Conservation (phyloP, 2,888 invertebrate genomes). For the Agriotes lineatus region DNA sequence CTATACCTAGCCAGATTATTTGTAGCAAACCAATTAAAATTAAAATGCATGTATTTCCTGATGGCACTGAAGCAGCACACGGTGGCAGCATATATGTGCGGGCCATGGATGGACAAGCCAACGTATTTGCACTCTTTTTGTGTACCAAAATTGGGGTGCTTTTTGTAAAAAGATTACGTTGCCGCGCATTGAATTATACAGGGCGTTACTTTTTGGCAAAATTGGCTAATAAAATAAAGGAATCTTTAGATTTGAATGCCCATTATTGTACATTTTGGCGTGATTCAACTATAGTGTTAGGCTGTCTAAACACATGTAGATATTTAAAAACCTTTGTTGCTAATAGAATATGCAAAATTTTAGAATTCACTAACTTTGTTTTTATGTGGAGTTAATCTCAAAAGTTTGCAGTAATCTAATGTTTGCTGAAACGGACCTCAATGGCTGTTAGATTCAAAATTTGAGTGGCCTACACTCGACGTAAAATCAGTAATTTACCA, state of each 20-base stretch:
- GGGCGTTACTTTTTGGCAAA: background rate
- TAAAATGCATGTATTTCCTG: background rate
- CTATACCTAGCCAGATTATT: background rate
- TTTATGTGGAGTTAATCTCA: too few species aligned
- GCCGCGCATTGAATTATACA: background rate
- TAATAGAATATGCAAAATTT: conserved; percentile 50
- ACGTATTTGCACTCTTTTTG: background rate
- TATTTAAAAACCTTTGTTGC: conserved; percentile 51
- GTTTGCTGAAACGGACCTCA: too few species aligned
- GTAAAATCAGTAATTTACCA: background rate
- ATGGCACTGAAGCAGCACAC: too few species aligned
- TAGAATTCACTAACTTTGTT: conserved; percentile 36
- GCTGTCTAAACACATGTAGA: conserved; percentile 30
- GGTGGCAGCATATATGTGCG: background rate
- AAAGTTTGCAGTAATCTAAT: too few species aligned
- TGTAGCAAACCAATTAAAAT: background rate
- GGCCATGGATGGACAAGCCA: background rate
- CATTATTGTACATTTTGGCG: conserved; percentile 42
- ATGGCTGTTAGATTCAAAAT: background rate
- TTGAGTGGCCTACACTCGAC: background rate
- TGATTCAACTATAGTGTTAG: too few species aligned
- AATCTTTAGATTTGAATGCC: conserved; percentile 28
- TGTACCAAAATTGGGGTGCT: background rate
- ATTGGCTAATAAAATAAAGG: background rate
- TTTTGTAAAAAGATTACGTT: background rate